Evolutionary conservation across 1,140 invertebrate genomes (phyloP), one percentile per base, ranked within the genome.

Genomic region (Eufriesea mexicana): DNA sequence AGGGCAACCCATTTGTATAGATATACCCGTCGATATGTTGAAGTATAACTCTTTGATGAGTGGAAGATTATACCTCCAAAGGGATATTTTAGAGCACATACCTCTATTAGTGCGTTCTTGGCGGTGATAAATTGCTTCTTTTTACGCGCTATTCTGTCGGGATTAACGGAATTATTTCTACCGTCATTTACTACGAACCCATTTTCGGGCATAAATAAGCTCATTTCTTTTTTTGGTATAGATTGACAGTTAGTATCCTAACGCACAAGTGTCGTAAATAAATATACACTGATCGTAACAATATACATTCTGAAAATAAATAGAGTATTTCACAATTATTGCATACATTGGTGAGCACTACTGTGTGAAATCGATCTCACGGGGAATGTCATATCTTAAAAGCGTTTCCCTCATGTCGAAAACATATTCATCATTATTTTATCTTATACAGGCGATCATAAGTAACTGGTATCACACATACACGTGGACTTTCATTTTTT

Each of bases 241-340:
- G 73, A 84, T 71, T 61, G 79, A 79, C 79, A 73, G 64, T 84
- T 68, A 51, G 35, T 81, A 74, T 68, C 18, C 75, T 88, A 76
- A 57, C 68, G 64, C 64, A 42, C 57, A n/a, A 72, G 42, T 85
- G 23, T 49, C 66, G 61, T 73, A 88, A 89, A 85, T 89, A 89
- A 79, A 88, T 85, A 78, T 66, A 77, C 71, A 68, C 51, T 51
- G 70, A 79, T 83, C 28, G 75, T 64, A 61, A 80, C 55, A 80
- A 72, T 74, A 77, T 72, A 82, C 64, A 64, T 78, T 72, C 85
- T 83, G 85, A 89, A 85, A 84, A 86, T 83, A 89, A 87, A 76
- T 79, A 77, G 77, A 89, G 78, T 89, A 89, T 87, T 84, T 72
- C 68, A 84, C 80, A 70, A 89, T 90, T 90, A 90, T 90, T 90